Base-by-base conservation (phyloP, 2,888 invertebrate genomes). In the Crocallis elinguaria region DNA sequence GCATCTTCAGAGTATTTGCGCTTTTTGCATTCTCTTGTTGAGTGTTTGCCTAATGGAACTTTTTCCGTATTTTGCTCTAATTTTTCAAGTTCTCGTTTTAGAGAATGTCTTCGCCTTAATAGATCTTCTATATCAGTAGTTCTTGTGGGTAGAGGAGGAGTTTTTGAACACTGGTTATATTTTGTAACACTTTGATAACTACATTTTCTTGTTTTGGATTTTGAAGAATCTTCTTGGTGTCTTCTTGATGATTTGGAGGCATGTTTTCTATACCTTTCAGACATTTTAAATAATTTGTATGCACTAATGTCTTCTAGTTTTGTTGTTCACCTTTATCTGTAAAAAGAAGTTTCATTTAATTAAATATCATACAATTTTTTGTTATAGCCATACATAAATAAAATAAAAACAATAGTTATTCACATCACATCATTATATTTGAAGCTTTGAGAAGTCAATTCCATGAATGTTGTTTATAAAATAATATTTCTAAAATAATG, bases 111-210 rank as follows among this genome's bases (percentile, higher is more conserved):
- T 75, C 82, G 76, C 65, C 75, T 82, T 43, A 89, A 65, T 46
- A 90, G 73, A 53, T 88, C 86, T 66, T 86, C 83, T 51, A 89
- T 78, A 56, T 77, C 81, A 70, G 69, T 48, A 64, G 67, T 64
- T 68, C 73, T 57, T 49, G 64, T 56, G 19, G 88, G 86, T 35
- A 88, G 68, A 50, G 90, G 90, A 62, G 90, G 90, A 54, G 90
- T 90, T 71, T 71, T 85, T 19, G 83, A 76, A 49, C 84, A 86
- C 48, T 60, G 62, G 49, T 62, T 60, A 56, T 69, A 51, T 63
- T 70, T 72, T 46, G 65, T 66, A 25, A 66, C 51, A 45, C 67
- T 66, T 43, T 66, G 69, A 55, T 65, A 62, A 60, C 73, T 75
- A 51, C 64, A 71, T 67, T 72, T 76, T 61, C 60, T 73, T 49